Evolutionary conservation across 2,888 invertebrate species (phyloP).

Genomic region (Ellobium chinense): DNA sequence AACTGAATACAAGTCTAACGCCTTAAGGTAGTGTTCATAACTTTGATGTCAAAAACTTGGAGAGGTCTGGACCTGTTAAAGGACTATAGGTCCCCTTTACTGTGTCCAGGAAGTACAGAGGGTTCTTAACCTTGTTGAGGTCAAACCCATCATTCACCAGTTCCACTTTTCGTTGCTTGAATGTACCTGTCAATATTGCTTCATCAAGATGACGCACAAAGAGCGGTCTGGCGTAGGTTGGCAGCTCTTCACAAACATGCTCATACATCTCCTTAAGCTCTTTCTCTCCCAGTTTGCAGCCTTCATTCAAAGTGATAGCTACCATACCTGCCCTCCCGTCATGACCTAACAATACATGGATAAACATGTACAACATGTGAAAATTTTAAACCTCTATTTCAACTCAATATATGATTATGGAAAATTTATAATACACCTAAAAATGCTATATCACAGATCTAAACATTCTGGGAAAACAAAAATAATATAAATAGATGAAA

Average conservation of each 20-base stretch:
- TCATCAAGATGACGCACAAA: slow-evolving; percentile 61
- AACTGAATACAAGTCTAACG: too few relatives aligned
- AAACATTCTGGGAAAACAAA: too few relatives aligned
- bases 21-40: too few relatives aligned
- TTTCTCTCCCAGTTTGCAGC: slow-evolving; percentile 35
- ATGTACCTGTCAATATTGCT: slow-evolving; percentile 63
- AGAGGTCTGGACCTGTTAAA: slow-evolving; percentile 29
- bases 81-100: slow-evolving; percentile 53
- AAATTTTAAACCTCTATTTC: too few relatives aligned
- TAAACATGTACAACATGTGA: too few relatives aligned
- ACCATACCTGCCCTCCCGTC: slow-evolving; percentile 70
- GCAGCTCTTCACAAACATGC: slow-evolving; percentile 58
- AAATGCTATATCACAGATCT: too few relatives aligned
- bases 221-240: slow-evolving; percentile 66
- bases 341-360: too few relatives aligned
- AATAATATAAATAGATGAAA: too few relatives aligned
- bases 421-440: too few relatives aligned
- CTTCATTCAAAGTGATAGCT: slow-evolving; percentile 57
- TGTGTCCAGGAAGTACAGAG: slow-evolving; percentile 58
- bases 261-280: slow-evolving; percentile 52
- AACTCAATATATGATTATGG: too few relatives aligned
- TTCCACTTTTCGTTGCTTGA: slow-evolving; percentile 61
- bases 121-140: slow-evolving; percentile 50
- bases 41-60: slow-evolving; percentile 52
- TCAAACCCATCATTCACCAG: slow-evolving; percentile 66